Conservation (phyloP, 2,113 vertebrate genomes). For the Cricetomys ansorgei region DNA sequence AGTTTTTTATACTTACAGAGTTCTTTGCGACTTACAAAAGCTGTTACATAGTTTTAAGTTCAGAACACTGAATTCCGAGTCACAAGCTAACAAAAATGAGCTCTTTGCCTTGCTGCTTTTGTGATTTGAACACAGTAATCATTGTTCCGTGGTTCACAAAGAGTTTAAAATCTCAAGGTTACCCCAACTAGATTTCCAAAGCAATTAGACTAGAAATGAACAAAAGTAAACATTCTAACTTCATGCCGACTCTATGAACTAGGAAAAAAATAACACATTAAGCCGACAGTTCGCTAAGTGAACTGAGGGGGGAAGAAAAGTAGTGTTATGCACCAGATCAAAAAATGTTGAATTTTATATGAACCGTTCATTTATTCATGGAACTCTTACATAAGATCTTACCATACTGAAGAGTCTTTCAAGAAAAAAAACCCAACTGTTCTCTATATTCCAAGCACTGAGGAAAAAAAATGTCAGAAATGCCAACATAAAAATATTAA, state of each 20-base stretch:
- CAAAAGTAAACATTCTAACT: constrained; percentile 17
- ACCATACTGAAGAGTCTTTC: background rate
- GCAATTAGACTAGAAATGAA: constrained; percentile 16
- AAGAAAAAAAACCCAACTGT: background rate
- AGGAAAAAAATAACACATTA: background rate
- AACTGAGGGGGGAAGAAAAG: background rate
- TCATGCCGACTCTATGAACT: constrained; percentile 13
- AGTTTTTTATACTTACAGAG: background rate
- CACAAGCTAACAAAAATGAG: background rate
- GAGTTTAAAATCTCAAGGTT: constrained; percentile 17
- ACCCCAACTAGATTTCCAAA: constrained; percentile 16
- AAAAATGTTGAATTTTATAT: background rate
- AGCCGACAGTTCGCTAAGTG: background rate
- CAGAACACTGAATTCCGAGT: background rate
- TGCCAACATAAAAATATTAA: background rate
- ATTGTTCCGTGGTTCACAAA: constrained; percentile 33
- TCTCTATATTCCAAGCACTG: background rate
- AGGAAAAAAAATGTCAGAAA: background rate
- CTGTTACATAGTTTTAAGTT: background rate
- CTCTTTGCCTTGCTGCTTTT: background rate
- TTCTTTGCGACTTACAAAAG: constrained; percentile 3
- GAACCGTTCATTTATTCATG: background rate
- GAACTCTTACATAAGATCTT: background rate
- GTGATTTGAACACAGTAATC: background rate
- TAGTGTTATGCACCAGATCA: background rate